phyloP scores from a whole-genome alignment of 2,888 invertebrate species.

The Machimus rusticus region DNA sequence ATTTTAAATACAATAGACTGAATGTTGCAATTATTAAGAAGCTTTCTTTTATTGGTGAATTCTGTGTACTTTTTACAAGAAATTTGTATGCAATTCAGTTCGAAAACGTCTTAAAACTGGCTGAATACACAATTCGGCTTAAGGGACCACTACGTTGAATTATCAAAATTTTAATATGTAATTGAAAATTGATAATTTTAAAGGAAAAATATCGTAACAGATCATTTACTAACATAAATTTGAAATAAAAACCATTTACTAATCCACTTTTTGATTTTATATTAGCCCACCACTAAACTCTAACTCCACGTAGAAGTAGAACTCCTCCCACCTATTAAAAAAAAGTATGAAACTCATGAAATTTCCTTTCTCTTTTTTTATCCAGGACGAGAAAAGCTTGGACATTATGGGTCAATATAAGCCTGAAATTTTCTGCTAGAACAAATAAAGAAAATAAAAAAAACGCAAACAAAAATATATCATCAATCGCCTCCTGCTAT shows the following conservation, averaged over 20 bases:
- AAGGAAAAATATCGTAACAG: background rate
- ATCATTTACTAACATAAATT: background rate
- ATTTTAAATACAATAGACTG: background rate
- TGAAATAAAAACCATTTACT: background rate
- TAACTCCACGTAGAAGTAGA: background rate
- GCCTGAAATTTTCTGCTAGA: constrained; percentile 80
- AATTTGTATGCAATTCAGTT: too few species aligned
- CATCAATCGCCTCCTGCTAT: constrained; percentile 48
- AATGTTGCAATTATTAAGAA: background rate
- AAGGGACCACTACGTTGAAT: too few species aligned
- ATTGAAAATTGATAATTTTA: background rate
- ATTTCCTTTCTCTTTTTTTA: constrained; percentile 62
- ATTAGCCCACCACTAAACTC: background rate
- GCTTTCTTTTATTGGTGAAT: too few species aligned
- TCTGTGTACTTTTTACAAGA: too few species aligned
- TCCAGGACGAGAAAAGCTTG: constrained; percentile 75
- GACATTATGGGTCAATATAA: constrained; percentile 81
- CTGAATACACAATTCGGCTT: too few species aligned
- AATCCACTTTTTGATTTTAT: background rate
- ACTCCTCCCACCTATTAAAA: background rate
- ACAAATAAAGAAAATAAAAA: constrained; percentile 32
- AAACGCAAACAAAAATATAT: constrained; percentile 30
- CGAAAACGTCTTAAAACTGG: too few species aligned
- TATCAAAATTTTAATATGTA: too few species aligned
- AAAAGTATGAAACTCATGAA: constrained; percentile 9